Base-by-base conservation (phyloP, 2,797 vertebrate species). In the Sandelia bainsii region DNA sequence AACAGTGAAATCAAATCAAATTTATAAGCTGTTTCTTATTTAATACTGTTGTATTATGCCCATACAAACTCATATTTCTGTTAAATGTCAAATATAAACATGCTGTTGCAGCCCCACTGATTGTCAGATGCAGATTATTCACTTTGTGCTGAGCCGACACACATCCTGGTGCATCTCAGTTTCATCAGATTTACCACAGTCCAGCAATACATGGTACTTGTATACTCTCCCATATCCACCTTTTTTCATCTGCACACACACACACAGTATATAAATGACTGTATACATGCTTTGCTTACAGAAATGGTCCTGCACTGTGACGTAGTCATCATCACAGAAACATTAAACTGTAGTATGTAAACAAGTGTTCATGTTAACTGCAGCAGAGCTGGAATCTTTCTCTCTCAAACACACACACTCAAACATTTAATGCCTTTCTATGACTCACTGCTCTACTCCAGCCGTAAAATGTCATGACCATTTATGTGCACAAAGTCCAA, bases 401-500 rank as follows among this genome's bases (percentile, higher is more conserved):
- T 29, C 58, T 4, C 58, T 25, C 59, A 53, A 65, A 62, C 71
- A 74, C 77, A 23, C 71, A 51, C 64, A 27, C 19, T 14, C 40
- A 0, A 13, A 69, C 73, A 50, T 10, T 66, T 69, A 72, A 74
- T 64, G 69, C 48, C 80, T 79, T 73, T 53, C 64, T 77, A 57
- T 86, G 86, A 87, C 81, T 89, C 82, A 75, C 67, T 60, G 72
- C 72, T 14, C 66, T 62, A 42, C 71, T 67, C 68, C 75, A 81
- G 86, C 79, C 40, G 23, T 71, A 66, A 89, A 86, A 89, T 88
- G 81, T 84, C 85, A 84, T 85, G 87, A 89, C 87, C 89, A 85
- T 90, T 85, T 91, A 87, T 87, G 88, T 79, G 78, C 86, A 89
- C 77, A 80, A 61, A 86, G 73, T 77, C 82, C 77, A 75, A 82